Percentiles rank a stretch among this genome's conserved stretches.
phyloP scores from a whole-genome alignment of 2,888 invertebrate genomes.

The Auanema sp. region DNA sequence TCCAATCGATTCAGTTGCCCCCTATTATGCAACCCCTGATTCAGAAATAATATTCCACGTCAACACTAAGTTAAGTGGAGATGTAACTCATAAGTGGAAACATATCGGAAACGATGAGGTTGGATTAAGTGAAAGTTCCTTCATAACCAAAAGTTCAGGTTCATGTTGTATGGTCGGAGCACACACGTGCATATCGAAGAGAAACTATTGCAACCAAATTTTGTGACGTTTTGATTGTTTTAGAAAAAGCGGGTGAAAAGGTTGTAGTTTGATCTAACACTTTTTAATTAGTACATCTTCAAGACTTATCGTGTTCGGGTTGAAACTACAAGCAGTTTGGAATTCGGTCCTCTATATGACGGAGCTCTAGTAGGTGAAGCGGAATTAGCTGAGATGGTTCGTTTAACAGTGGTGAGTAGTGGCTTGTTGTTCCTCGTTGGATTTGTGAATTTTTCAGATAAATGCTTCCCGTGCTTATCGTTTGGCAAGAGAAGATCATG shows the following conservation, averaged over 20 bases:
- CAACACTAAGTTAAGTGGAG: conserved; percentile 87
- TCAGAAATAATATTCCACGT: conserved; percentile 80
- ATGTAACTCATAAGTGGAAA: conserved; percentile 63
- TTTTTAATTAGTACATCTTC: not conserved
- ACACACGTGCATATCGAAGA: conserved; percentile 88
- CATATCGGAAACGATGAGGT: conserved; percentile 68
- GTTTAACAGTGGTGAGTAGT: conserved; percentile 78
- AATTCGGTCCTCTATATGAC: conserved; percentile 90
- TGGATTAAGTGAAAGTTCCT: not conserved
- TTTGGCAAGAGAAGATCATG: conserved; percentile 41
- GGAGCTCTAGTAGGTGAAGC: conserved; percentile 80
- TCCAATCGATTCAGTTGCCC: conserved; percentile 77
- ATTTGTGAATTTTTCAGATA: conserved; percentile 24
- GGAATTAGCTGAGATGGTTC: conserved; percentile 81
- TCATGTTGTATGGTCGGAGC: conserved; percentile 98
- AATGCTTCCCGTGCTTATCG: conserved; percentile 48
- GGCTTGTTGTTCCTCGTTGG: not conserved
- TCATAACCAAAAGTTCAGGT: conserved; percentile 70
- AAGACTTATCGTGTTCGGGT: conserved; percentile 54
- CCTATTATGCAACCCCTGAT: conserved; percentile 80
- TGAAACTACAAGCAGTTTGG: conserved; percentile 51
- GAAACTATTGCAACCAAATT: conserved; percentile 98
- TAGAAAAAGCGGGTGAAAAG: conserved; percentile 74
- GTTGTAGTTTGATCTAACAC: not conserved
- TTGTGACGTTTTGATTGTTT: conserved; percentile 93